Conservation (phyloP, 2,888 invertebrate species). For the Labia minor region DNA sequence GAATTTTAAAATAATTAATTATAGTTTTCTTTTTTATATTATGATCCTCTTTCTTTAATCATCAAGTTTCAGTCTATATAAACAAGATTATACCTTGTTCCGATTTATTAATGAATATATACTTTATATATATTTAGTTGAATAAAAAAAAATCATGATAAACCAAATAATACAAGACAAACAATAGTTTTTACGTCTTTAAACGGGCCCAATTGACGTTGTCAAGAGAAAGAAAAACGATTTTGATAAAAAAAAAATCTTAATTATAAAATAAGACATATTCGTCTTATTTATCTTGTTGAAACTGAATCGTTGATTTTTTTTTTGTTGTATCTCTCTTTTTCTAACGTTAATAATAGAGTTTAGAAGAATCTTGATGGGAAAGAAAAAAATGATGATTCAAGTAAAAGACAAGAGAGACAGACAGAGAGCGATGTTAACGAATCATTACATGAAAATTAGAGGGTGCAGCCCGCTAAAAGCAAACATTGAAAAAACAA, state of each 20-base stretch:
- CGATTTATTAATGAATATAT: too few relatives aligned
- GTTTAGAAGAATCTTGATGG: slow-evolving; percentile 7
- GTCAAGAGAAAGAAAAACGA: too few relatives aligned
- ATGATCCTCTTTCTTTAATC: too few relatives aligned
- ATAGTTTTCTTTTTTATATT: too few relatives aligned
- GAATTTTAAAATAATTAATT: too few relatives aligned
- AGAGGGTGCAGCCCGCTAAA: slow-evolving; percentile 8
- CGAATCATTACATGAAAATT: slow-evolving; percentile 7
- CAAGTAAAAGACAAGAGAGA: slow-evolving; percentile 13
- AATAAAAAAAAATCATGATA: too few relatives aligned
- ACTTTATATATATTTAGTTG: too few relatives aligned
- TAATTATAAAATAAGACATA: slow-evolving; percentile 13
- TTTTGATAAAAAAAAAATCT: background rate
- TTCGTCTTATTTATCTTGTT: slow-evolving; percentile 2
- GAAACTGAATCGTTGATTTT: slow-evolving; percentile 13
- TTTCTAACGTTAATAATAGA: background rate
- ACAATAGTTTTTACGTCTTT: too few relatives aligned
- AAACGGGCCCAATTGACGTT: too few relatives aligned
- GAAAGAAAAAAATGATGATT: background rate
- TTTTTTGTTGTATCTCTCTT: background rate
- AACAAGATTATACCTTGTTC: too few relatives aligned
- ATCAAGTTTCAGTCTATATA: too few relatives aligned
- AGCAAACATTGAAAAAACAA: slow-evolving; percentile 7
- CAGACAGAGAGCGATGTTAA: background rate
- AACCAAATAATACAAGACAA: too few relatives aligned